Base-by-base conservation (phyloP, 2,113 vertebrate genomes). In the Platichthys flesus region DNA sequence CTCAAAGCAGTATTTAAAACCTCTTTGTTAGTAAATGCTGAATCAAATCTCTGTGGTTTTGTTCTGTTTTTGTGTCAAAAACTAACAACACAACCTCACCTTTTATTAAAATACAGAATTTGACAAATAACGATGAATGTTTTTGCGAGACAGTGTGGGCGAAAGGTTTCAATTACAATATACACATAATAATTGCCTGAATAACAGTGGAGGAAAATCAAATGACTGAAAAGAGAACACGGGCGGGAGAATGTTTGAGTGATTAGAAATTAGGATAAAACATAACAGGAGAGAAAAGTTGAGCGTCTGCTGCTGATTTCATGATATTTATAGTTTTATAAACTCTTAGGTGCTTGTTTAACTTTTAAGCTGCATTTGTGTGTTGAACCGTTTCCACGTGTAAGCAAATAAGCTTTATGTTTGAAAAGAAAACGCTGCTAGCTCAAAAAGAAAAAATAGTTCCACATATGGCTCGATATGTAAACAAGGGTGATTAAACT, bases 121-220 rank as follows among this genome's bases (percentile, higher is more conserved):
- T 52, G 12, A 55, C 58, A 49, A 63, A 74, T 52, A 52, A 45
- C 45, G 35, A 13, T 63, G 42, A n/a, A 5, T 20, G 4, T 23
- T 16, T 62, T 69, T 57, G 56, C 65, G 47, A 56, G 28, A 67
- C 7, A 55, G 75, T 28, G 66, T 56, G 52, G 54, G 42, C 4
- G 24, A 24, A 72, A 35, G 49, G 24, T 66, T 85, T 76, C 40
- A 83, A 79, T 84, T 66, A 55, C 63, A 79, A 35, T 21, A 24
- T 2, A 35, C 21, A 3, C 56, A 26, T 5, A 62, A 65, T 78
- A n/a, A 74, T 47, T 58, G 55, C 5, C 3, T 52, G 47, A 24
- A 15, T 66, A 42, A 49, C 42, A 21, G 56, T 31, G 21, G 26
- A 23, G 63, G 24, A 42, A 71, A 67, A 64, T 67, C 20, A 63